Base-by-base conservation (phyloP, 1,140 invertebrate genomes). In the Cyphomyrmex costatus region DNA sequence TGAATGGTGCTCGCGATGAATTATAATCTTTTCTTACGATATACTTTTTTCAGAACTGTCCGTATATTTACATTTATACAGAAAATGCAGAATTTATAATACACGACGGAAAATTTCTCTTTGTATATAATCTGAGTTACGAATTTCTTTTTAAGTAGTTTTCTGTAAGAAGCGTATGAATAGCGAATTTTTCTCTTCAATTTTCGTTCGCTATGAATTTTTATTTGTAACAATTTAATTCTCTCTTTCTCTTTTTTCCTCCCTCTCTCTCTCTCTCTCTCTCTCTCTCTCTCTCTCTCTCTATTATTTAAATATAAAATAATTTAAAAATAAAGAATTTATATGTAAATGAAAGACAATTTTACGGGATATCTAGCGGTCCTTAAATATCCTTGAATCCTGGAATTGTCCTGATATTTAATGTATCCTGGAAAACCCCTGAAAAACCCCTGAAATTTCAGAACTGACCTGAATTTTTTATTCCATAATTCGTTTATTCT, bases 1-100 rank as follows among this genome's bases (percentile, higher is more conserved):
- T 82, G 36, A 83, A 73, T 73, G n/a, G 14, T n/a, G 19, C 14
- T 12, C n/a, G 12, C n/a, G 70, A n/a, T 73, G 24, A 19, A 74
- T 83, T 61, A 49, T 60, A 60, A 74, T 83, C 60, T 74, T 21
- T 27, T 56, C 19, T 46, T 51, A 21, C 24, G 51, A 16, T 61
- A 60, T 61, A 74, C 1, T 2, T 42, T n/a, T 70, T 80, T 33
- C 14, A n/a, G 19, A 7, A 21, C 12, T 19, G 7, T 16, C 16
- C 5, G 4, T 19, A 42, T 21, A 30, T 78, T 51, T 30, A 78
- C 24, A 14, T 51, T 68, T 79, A 19, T 36, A 36, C n/a, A 24
- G 6, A n/a, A 36, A 51, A 14, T 51, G 16, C 19, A 51, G 16
- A 53, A 79, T 46, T 46, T 21, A 68, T 2, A 8, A 70, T 36